Base-by-base conservation (phyloP, 2,113 vertebrate genomes). In the Cyanoliseus patagonus region DNA sequence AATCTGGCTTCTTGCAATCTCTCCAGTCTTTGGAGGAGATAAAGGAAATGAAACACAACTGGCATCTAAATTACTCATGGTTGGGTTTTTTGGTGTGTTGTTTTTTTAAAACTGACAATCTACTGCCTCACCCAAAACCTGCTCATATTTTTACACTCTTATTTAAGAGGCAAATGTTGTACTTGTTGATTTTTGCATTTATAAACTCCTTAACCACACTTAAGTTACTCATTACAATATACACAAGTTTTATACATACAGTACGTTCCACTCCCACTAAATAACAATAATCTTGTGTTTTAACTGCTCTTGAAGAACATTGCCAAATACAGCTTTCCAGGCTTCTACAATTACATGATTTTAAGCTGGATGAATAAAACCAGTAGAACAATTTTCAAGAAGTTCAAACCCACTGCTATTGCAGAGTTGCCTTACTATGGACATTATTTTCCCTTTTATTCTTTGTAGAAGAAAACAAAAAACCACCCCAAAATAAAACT, bases 201-300 rank as follows among this genome's bases (percentile, higher is more conserved):
- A 12, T 59, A 86, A 86, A 88, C 55, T 75, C 39, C 86, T 92
- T 44, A 83, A 35, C 61, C 23, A 31, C 35, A 13, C 46, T 93
- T 67, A 52, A 73, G 53, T 74, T 80, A 59, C 46, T 94, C 30
- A 17, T 63, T 93, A 31, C n/a, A 78, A 20, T 78, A 86, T 39
- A n/a, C 46, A 30, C 19, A 80, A 93, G 33, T 76, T 94, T 92
- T 70, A 47, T 88, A 12, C 52, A 37, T 84, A 22, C 68, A 83
- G 11, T 90, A 70, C 0, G 3, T 86, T 83, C 64, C 55, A 55
- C n/a, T 88, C 51, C 46, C 74, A 33, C 88, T 88, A 93, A 93
- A 88, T 95, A 97, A 92, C 79, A 90, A 74, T 95, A 92, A 86
- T 83, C 76, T 39, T 35, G 55, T 88, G 63, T 67, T 24, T 93